phyloP scores from a whole-genome alignment of 2,113 vertebrate species.

The Chaenogobius annularis region DNA sequence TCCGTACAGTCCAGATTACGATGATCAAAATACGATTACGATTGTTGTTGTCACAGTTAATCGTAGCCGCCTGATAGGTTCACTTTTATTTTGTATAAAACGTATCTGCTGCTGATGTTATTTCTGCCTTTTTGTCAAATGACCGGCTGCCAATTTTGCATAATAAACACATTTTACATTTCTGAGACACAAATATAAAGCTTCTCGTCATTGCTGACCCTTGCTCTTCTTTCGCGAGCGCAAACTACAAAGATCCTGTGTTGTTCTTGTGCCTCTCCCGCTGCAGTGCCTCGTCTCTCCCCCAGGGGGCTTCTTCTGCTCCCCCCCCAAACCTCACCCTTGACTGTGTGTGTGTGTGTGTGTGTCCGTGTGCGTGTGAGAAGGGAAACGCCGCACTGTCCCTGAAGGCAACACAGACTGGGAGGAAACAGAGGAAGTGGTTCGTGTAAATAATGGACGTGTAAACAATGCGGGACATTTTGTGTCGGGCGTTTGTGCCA shows the following conservation, averaged over 20 bases:
- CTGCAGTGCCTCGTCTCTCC: background rate
- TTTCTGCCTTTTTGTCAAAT: background rate
- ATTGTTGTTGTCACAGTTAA: no score
- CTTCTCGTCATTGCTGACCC: background rate
- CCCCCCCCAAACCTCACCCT: background rate
- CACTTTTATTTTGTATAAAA: no score
- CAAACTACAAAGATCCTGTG: background rate
- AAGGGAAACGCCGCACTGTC: conserved; percentile 13
- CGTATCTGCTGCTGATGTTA: no score
- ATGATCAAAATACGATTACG: no score
- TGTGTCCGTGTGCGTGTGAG: background rate
- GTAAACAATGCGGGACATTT: background rate
- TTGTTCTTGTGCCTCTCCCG: no score
- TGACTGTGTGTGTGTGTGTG: no score
- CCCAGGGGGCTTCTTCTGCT: background rate
- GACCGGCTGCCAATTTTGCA: background rate
- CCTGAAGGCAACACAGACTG: background rate
- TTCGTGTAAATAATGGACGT: background rate
- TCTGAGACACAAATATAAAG: background rate
- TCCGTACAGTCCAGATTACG: no score
- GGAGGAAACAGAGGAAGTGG: background rate
- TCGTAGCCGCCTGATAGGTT: no score
- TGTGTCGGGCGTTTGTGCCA: no score
- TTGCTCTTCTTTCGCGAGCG: no score
- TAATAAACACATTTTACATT: background rate